Evolutionary conservation across 1,140 invertebrate species (phyloP), one percentile per base, ranked within the genome.

Genomic region (Dinoponera quadriceps): DNA sequence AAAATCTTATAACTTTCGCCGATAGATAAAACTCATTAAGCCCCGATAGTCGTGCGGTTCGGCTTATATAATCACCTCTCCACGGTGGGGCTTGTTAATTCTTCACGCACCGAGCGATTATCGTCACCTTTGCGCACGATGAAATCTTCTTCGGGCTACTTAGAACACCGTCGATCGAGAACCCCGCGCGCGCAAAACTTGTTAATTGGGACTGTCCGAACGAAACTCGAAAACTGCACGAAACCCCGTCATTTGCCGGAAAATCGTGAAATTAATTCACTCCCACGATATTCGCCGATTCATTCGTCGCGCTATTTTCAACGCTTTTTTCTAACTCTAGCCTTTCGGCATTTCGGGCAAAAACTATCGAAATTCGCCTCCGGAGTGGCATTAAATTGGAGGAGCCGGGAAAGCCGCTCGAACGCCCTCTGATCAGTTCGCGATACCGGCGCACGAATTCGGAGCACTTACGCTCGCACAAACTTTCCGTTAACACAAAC

Each of bases 21-120:
- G 49, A 77, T 66, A 77, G 74, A 77, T 77, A 66, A 77, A 77
- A 77, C 66, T 77, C 63, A 77, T 77, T 66, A 77, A 77, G 74
- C 55, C n/a, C 60, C 29, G 20, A 77, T 65, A 51, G 73, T 20
- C 44, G 20, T 51, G 44, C n/a, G 11, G 38, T 54, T 66, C 48
- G 62, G 25, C 62, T 77, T 77, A 66, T 77, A 66, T 77, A 77
- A 77, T 77, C 62, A 49, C 48, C 66, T 77, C n/a, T 77, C n/a
- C 27, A 38, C 62, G 44, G 33, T 51, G 73, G 27, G 22, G 27
- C 44, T n/a, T 54, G 11, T 65, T 66, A 77, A 77, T 77, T 54
- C 25, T 66, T 77, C 65, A 65, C 22, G 16, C 20, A 51, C 14
- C 59, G 38, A 49, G 2, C 9, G 13, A 65, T 51, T 29, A 16